Percentiles rank a stretch among this genome's conserved stretches.
Evolutionary conservation across 2,797 vertebrate genomes (phyloP).

Genomic region (Trachops cirrhosus): DNA sequence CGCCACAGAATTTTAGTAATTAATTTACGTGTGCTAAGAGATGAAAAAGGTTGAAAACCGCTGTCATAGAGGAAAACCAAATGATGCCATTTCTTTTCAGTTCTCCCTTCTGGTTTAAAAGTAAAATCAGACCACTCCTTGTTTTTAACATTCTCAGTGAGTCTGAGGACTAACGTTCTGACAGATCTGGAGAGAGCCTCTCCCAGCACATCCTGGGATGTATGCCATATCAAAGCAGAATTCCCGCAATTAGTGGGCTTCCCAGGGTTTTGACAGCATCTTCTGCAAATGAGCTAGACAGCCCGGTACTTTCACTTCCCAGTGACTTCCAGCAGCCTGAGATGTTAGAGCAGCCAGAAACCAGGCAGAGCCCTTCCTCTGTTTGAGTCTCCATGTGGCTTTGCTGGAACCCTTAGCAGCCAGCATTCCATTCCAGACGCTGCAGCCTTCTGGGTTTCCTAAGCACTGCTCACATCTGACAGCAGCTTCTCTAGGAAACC

Average conservation of each 20-base stretch:
- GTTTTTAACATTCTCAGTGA: constrained; percentile 25
- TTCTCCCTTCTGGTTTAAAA: constrained; percentile 36
- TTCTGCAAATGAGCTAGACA: constrained; percentile 30
- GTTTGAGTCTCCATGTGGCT: neutral
- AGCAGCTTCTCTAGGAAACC: constrained; percentile 27
- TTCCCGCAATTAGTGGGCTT: neutral
- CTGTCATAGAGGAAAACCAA: neutral
- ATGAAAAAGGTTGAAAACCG: neutral
- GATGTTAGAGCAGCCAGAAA: neutral
- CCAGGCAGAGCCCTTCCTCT: neutral
- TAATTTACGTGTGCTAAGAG: neutral
- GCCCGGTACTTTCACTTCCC: neutral
- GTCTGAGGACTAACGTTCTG: neutral
- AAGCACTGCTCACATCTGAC: neutral
- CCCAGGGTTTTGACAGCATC: neutral
- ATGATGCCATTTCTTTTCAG: neutral
- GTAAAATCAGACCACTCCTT: neutral
- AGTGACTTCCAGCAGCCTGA: neutral
- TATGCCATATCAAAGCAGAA: neutral
- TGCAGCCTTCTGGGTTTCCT: neutral
- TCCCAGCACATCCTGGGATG: neutral
- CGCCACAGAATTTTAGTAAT: neutral
- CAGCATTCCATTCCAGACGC: neutral
- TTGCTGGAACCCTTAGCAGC: constrained; percentile 37
- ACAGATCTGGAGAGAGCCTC: neutral